Evolutionary conservation across 2,797 vertebrate species (phyloP).

Genomic region (Halcyon smyrnensis): DNA sequence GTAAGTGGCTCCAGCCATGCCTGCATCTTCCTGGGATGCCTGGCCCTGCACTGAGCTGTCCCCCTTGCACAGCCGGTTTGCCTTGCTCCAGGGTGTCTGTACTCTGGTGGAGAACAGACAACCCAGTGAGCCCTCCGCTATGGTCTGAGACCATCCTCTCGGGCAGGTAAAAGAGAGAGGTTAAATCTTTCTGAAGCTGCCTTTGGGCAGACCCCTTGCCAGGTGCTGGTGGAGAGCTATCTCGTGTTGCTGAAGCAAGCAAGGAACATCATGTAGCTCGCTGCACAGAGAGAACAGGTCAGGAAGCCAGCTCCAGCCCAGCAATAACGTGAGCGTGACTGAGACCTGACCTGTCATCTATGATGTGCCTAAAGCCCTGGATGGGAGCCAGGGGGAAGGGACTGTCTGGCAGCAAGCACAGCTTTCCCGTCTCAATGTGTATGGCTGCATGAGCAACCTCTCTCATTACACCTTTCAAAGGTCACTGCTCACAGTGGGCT

Average conservation of each 20-base stretch:
- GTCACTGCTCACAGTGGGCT: not conserved
- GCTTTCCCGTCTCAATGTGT: not conserved
- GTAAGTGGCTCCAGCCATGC: not conserved
- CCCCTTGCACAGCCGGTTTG: not conserved
- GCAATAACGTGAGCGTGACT: not conserved
- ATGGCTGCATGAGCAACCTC: not conserved
- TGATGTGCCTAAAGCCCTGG: not conserved
- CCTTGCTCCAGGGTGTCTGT: not conserved
- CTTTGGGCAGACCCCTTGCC: not conserved
- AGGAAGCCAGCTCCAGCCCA: not conserved
- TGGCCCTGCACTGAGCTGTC: fast-evolving
- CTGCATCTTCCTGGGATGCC: not conserved
- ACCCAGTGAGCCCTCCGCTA: not conserved
- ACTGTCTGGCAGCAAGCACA: not conserved
- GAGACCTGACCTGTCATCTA: not conserved
- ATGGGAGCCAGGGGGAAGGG: not conserved
- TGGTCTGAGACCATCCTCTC: not conserved
- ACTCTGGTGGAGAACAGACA: not conserved
- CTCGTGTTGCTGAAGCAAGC: not conserved
- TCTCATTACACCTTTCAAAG: not conserved
- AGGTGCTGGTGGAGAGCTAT: not conserved
- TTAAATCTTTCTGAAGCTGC: not conserved
- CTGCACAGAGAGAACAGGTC: not conserved
- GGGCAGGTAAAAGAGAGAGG: not conserved
- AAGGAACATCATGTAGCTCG: fast-evolving